Conservation (phyloP, 2,888 invertebrate genomes). For the Imbricaverruca yamaguchii region DNA sequence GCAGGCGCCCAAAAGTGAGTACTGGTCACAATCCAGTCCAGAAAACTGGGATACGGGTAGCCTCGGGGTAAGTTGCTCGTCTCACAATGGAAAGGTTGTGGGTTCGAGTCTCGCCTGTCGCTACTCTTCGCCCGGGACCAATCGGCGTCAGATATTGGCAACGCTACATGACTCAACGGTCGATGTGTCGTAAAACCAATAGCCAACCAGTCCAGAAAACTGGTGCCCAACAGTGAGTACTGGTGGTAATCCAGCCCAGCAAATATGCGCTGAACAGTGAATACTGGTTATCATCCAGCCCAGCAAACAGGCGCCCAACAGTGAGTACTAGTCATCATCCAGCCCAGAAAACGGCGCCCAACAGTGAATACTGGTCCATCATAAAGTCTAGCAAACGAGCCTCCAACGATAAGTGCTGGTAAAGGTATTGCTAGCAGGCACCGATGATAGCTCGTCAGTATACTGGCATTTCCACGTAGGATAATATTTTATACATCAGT, state of each 20-base stretch:
- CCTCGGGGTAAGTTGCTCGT: no score
- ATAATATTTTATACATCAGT: no score
- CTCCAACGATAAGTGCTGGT: background rate
- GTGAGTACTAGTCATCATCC: background rate
- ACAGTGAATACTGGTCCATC: background rate
- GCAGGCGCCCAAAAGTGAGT: background rate
- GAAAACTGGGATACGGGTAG: background rate
- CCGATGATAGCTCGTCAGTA: background rate
- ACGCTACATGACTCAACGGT: no score
- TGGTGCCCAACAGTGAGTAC: slow-evolving; percentile 47
- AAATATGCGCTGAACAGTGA: slow-evolving; percentile 52
- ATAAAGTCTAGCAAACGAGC: background rate
- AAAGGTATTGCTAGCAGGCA: background rate
- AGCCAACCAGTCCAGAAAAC: no score
- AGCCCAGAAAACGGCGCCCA: no score
- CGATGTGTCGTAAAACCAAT: no score
- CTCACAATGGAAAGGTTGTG: no score
- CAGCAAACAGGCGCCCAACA: background rate
- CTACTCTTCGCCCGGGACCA: no score
- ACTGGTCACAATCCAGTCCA: background rate
- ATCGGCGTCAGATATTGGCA: no score
- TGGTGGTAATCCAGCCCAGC: slow-evolving; percentile 56
- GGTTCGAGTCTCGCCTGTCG: no score
- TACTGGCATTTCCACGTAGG: no score
- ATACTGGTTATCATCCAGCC: slow-evolving; percentile 51